Evolutionary conservation across 2,797 vertebrate species (phyloP).

Genomic region (Cygnus olor): DNA sequence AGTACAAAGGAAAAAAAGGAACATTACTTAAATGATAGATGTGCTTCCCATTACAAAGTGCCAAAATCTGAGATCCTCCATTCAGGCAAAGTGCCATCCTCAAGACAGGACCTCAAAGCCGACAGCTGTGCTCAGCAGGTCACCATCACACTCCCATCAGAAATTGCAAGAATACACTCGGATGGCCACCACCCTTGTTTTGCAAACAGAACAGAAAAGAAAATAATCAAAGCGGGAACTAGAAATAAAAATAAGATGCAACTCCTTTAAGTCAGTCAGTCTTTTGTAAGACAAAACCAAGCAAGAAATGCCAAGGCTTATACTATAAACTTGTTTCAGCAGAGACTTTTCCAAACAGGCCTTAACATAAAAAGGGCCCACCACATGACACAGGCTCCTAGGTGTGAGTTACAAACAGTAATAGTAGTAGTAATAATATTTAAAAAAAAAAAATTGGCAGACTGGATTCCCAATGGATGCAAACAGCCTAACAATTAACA

Average conservation of each 20-base stretch:
- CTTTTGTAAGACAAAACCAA: not conserved
- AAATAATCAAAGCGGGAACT: not conserved
- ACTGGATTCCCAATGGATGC: conserved; percentile 27
- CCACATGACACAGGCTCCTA: not conserved
- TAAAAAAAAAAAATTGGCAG: not conserved
- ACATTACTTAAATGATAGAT: not conserved
- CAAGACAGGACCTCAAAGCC: not conserved
- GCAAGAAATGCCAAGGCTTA: not conserved
- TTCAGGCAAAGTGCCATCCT: not conserved
- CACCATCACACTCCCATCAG: not conserved
- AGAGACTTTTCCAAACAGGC: not conserved
- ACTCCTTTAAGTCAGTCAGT: not conserved
- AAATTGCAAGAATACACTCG: not conserved
- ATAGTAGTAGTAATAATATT: not conserved
- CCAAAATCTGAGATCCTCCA: not conserved
- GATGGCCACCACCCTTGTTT: not conserved
- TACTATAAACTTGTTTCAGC: not conserved
- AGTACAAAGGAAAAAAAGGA: not conserved
- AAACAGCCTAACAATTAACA: not conserved
- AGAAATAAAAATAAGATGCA: not conserved
- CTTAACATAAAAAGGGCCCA: not conserved
- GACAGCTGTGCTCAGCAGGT: not conserved
- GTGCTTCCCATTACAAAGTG: not conserved
- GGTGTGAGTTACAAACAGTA: not conserved
- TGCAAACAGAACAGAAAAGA: not conserved